phyloP scores from a whole-genome alignment of 1,140 invertebrate genomes.

The Diorhabda carinulata region DNA sequence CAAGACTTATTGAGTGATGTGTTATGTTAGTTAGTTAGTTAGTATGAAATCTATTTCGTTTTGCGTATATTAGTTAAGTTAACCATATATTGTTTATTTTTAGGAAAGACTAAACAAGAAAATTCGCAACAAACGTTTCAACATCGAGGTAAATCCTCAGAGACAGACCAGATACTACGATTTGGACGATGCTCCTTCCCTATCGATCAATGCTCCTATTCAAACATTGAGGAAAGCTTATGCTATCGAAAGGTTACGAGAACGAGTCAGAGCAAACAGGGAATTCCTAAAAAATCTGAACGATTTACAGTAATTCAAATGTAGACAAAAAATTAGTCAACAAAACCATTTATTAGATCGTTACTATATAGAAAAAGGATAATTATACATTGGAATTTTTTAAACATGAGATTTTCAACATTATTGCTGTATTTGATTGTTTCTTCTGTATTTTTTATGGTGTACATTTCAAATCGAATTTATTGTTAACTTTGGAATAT shows the following conservation, averaged over 20 bases:
- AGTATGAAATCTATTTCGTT: too few species aligned
- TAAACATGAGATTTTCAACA: too few species aligned
- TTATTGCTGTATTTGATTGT: too few species aligned
- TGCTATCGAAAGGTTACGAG: conserved; percentile 6
- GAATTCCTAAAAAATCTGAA: conserved; percentile 9
- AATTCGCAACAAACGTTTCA: conserved; percentile 18
- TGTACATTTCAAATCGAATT: too few species aligned
- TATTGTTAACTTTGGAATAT: too few species aligned
- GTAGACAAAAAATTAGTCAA: not conserved
- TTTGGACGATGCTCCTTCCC: conserved; percentile 3
- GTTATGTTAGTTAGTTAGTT: too few species aligned
- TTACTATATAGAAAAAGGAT: too few species aligned
- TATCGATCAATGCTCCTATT: conserved; percentile 15
- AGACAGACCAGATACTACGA: conserved; percentile 8
- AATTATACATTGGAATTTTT: too few species aligned
- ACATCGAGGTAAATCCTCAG: conserved; percentile 9
- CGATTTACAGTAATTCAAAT: conserved; percentile 9
- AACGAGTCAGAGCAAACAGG: conserved; percentile 14
- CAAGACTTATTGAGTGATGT: too few species aligned
- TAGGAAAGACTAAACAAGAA: not conserved
- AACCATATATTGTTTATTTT: not conserved
- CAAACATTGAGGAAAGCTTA: conserved; percentile 15
- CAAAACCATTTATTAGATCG: too few species aligned
- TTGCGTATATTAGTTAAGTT: too few species aligned
- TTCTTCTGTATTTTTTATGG: too few species aligned